Conservation (phyloP, 2,797 vertebrate species). For the Pantherophis vulpinus region DNA sequence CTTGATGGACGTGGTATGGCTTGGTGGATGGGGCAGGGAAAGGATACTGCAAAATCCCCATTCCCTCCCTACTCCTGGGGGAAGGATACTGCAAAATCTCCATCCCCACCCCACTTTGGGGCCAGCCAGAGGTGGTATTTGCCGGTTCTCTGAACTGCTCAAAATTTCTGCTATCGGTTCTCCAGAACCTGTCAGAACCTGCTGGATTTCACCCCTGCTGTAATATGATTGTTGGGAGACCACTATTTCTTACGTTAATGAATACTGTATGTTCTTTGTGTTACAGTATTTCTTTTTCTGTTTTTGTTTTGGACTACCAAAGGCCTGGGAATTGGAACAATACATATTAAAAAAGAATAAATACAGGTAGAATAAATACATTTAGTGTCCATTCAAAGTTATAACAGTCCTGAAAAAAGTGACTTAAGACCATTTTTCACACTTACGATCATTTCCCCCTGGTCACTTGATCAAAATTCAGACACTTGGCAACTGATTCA, state of each 20-base stretch:
- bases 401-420: not conserved
- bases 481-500: not conserved
- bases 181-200: too few relatives aligned
- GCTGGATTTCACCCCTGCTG: too few relatives aligned
- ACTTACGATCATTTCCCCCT: not conserved
- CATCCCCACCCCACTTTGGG: too few relatives aligned
- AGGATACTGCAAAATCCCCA: too few relatives aligned
- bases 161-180: too few relatives aligned
- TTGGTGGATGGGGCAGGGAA: too few relatives aligned
- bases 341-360: not conserved
- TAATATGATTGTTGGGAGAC: not conserved
- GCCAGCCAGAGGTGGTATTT: too few relatives aligned
- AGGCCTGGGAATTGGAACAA: not conserved
- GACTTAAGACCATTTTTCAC: not conserved
- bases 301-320: not conserved
- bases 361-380: not conserved
- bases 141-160: too few relatives aligned
- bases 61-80: too few relatives aligned
- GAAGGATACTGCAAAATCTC: too few relatives aligned
- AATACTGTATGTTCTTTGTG: not conserved
- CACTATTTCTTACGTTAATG: not conserved
- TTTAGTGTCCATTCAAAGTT: not conserved
- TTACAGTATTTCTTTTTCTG: not conserved
- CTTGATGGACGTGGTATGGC: too few relatives aligned
- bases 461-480: not conserved